Base-by-base conservation (phyloP, 2,888 invertebrate species). In the Bugulina stolonifera region DNA sequence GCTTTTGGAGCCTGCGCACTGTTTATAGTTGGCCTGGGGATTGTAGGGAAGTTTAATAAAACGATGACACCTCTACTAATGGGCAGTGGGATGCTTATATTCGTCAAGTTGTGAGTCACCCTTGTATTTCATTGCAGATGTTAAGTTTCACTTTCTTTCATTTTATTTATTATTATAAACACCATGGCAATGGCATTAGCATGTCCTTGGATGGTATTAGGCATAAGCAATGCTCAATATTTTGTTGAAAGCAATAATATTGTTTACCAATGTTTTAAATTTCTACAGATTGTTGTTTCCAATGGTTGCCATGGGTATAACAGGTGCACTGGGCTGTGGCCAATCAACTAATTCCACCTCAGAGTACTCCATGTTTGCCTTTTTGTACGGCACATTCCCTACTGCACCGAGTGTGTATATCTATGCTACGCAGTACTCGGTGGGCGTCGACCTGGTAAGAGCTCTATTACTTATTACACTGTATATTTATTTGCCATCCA, bases 401-500 rank as follows among this genome's bases (percentile, higher is more conserved):
- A 90, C 94, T 0, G 96, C 96, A 0, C 96, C 96, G 0, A 93
- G 93, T n/a, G 93, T 94, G 0, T 95, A 96, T 83, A 93, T 97
- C 1, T 94, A 94, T 84, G 93, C 96, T 0, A 89, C 91, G 57
- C 90, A 93, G 76, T 95, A 94, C 82, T 89, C 90, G 76, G 85
- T 93, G 72, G 93, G 93, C 82, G 89, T 92, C 73, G 94, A 94
- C 85, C 86, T 94, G 88, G 93, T 93, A 73, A 78, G 81, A 27
- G 3, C 14, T 57, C 27, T 57, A 52, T 52, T 52, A 22, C 52
- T 52, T 14, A 52, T 52, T 14, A 52, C 52, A 52, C 10, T 58
- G 18, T n/a, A n/a, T n/a, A n/a, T n/a, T n/a, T n/a, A n/a, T n/a
- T n/a, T n/a, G n/a, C n/a, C n/a, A n/a, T n/a, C n/a, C n/a, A n/a